phyloP scores from a whole-genome alignment of 2,113 vertebrate genomes.

The Coptodon bakossiorum region DNA sequence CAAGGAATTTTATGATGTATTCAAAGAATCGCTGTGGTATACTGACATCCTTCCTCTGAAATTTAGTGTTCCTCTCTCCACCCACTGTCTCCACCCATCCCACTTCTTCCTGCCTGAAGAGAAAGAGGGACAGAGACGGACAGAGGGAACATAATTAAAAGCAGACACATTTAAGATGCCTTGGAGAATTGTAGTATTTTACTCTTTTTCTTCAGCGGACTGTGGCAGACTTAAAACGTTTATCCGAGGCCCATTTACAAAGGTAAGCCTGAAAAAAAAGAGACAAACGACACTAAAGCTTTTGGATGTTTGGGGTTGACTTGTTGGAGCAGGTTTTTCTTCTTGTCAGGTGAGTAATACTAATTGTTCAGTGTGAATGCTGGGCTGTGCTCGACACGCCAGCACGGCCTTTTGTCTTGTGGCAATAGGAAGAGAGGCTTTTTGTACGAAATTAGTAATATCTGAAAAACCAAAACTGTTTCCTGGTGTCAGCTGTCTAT shows the following conservation, averaged over 20 bases:
- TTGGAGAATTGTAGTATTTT: background rate
- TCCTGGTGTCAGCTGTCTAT: background rate
- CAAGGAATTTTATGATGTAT: background rate
- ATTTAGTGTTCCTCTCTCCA: constrained; percentile 11
- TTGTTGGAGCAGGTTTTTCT: constrained; percentile 37
- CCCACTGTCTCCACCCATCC: constrained; percentile 45
- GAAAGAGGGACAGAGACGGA: background rate
- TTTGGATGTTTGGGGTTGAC: background rate
- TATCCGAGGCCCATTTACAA: background rate
- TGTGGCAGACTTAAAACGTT: background rate
- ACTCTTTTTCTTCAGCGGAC: background rate
- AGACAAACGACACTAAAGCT: background rate
- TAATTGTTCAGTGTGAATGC: background rate
- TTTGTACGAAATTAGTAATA: background rate
- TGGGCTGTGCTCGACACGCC: background rate
- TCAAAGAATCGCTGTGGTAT: background rate
- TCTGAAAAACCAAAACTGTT: background rate
- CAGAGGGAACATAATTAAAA: background rate
- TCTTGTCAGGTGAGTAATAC: constrained; percentile 1
- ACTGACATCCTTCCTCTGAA: background rate
- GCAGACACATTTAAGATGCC: constrained; percentile 4
- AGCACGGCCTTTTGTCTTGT: background rate
- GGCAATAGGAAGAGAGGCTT: background rate
- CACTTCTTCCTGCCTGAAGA: background rate
- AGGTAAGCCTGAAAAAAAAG: constrained; percentile 15